phyloP scores from a whole-genome alignment of 2,113 vertebrate genomes.

The Psephotus haematonotus region DNA sequence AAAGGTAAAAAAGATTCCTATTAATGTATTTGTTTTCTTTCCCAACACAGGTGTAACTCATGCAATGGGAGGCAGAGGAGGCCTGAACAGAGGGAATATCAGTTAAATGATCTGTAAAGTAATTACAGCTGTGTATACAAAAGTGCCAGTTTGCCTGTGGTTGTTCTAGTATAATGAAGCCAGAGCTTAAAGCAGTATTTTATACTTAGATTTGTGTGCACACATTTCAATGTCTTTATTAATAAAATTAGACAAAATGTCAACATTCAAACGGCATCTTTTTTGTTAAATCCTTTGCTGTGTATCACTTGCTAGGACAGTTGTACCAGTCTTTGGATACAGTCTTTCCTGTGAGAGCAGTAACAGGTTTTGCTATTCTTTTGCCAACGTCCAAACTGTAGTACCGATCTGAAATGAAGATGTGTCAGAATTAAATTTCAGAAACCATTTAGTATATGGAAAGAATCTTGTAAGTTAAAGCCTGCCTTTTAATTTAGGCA shows the following conservation, averaged over 20 bases:
- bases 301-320: constrained; percentile 75
- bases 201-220: constrained; percentile 76
- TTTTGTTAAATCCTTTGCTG: background rate
- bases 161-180: constrained; percentile 64
- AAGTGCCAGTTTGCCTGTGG: constrained; percentile 44
- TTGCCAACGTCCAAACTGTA: constrained; percentile 83
- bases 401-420: constrained; percentile 81
- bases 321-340: constrained; percentile 85
- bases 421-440: background rate
- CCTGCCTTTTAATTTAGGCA: background rate
- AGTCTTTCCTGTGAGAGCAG: constrained; percentile 75
- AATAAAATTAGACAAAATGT: constrained; percentile 84
- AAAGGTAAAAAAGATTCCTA: background rate
- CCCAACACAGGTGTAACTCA: constrained; percentile 78
- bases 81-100: constrained; percentile 87
- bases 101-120: constrained; percentile 66
- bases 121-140: constrained; percentile 65
- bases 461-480: background rate
- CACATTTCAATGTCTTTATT: constrained; percentile 80
- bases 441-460: background rate
- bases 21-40: constrained; percentile 41
- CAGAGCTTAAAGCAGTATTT: constrained; percentile 68
- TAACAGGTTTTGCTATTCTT: constrained; percentile 76
- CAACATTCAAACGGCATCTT: constrained; percentile 22
- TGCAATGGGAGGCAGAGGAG: constrained; percentile 84